phyloP scores from a whole-genome alignment of 2,888 invertebrate genomes.

The Chloroclystis v-ata region DNA sequence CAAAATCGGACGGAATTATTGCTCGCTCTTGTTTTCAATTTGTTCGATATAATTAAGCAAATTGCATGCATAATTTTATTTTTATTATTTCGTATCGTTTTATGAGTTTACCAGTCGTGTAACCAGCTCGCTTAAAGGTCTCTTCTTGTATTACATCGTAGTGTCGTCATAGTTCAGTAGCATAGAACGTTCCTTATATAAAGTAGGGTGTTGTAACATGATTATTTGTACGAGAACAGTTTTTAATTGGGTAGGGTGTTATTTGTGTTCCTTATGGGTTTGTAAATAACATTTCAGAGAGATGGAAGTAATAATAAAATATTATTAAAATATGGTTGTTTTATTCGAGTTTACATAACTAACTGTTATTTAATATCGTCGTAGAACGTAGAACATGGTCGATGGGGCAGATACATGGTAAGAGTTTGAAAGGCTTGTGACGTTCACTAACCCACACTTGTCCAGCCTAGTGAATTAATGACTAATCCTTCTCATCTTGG shows the following conservation, averaged over 20 bases:
- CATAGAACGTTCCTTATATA: conserved; percentile 61
- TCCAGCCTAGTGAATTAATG: no score
- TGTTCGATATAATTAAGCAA: no score
- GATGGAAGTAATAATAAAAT: conserved; percentile 65
- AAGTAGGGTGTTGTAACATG: conserved; percentile 25
- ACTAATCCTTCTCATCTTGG: not conserved
- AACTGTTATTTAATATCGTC: no score
- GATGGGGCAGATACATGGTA: no score
- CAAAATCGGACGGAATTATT: no score
- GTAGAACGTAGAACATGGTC: no score
- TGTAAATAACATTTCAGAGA: conserved; percentile 71
- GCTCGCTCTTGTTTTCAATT: no score
- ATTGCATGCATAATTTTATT: no score
- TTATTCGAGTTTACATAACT: conserved; percentile 1
- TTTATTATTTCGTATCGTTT: no score
- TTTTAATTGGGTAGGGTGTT: conserved; percentile 23
- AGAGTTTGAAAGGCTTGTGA: no score
- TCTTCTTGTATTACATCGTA: conserved; percentile 67
- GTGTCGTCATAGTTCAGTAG: conserved; percentile 59
- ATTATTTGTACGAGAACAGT: conserved; percentile 24
- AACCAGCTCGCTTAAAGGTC: conserved; percentile 37
- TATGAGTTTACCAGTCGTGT: conserved; percentile 33
- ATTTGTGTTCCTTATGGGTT: conserved; percentile 49
- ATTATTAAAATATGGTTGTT: conserved; percentile 43
- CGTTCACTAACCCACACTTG: no score